Evolutionary conservation across 2,888 invertebrate genomes (phyloP).

Genomic region (Papilio elwesi): DNA sequence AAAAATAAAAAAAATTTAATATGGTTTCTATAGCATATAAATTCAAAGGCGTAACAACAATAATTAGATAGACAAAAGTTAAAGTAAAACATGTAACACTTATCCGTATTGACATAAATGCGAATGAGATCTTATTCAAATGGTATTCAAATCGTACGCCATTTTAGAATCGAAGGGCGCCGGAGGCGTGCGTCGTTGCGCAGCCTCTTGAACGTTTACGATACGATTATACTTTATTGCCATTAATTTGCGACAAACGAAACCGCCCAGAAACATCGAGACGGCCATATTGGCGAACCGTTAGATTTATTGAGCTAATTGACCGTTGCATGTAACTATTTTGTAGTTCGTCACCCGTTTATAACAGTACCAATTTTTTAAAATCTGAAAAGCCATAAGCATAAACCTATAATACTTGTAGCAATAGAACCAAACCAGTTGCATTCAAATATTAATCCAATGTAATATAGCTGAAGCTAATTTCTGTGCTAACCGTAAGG

Average conservation of each 20-base stretch:
- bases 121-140: constrained; percentile 47
- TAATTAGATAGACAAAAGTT: constrained; percentile 15
- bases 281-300: constrained; percentile 66
- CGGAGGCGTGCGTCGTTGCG: constrained; percentile 58
- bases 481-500: too few relatives aligned
- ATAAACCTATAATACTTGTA: too few relatives aligned
- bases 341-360: not conserved
- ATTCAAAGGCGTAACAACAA: constrained; percentile 20
- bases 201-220: constrained; percentile 65
- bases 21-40: not conserved
- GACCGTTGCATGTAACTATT: constrained; percentile 31
- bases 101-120: constrained; percentile 24
- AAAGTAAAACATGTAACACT: constrained; percentile 14
- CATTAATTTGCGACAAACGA: constrained; percentile 81
- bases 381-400: not conserved
- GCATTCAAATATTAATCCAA: too few relatives aligned
- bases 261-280: constrained; percentile 70
- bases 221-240: constrained; percentile 81
- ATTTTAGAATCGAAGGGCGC: constrained; percentile 67
- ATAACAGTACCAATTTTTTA: not conserved
- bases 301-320: constrained; percentile 63
- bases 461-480: too few relatives aligned
- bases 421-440: too few relatives aligned
- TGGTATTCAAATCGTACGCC: constrained; percentile 59
- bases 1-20: too few relatives aligned